Evolutionary conservation across 2,888 invertebrate species (phyloP), one percentile per base, ranked within the genome.

Genomic region (Meta bourneti): DNA sequence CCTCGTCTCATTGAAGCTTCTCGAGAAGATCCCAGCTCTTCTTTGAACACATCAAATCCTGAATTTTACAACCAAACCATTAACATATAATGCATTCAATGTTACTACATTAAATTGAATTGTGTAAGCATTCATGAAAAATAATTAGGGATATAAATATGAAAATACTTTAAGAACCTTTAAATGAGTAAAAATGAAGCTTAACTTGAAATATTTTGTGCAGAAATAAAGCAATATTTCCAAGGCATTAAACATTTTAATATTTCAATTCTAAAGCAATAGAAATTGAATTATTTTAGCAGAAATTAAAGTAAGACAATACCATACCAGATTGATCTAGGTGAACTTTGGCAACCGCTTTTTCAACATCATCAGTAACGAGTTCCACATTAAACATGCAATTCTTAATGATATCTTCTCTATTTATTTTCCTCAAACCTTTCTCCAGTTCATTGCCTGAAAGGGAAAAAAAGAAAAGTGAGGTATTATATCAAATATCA

Each of bases 341-440:
- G 93, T 94, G 94, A 71, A 93, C 93, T 90, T 93, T 90, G 20
- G 91, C 91, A 11, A 93, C 91, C 7, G 96, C 96, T 94, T 96
- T 96, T 94, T 97, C 97, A 94, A 96, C 96, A 94, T 97, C 97
- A 94, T 97, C 97, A 0, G 97, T 97, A 0, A 97, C 97, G 19
- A 96, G 95, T 94, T 97, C 97, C 11, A 97, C 96, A 94, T 97
- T 97, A 94, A 96, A 97, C 93, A 97, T 97, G 95, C 98, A 98
- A 94, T 97, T 97, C 93, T 97, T 97, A 94, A 98, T 97, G 83
- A 98, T 98, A 95, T 99, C 98, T 94, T 98, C 98, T 94, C 99
- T 96, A 89, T 97, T 98, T 93, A 99, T 98, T 93, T 97, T 96
- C 94, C 97, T 96, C 77, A 99, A 96, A 0, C 98, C 98, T 94